Evolutionary conservation across 1,140 invertebrate species (phyloP).

Genomic region (Elymnias hypermnestra): DNA sequence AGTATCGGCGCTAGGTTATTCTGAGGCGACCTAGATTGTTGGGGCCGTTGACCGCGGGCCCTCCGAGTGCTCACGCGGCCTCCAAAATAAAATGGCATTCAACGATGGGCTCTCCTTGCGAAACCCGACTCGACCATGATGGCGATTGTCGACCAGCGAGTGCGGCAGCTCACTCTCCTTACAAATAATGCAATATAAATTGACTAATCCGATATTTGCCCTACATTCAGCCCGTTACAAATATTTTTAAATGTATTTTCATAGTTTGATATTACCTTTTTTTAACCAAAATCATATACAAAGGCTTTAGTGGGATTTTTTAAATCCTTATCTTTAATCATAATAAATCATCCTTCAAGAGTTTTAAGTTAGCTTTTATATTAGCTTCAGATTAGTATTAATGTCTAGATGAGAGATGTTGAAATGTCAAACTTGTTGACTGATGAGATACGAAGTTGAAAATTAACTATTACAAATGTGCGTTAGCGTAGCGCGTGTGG

Average conservation of each 20-base stretch:
- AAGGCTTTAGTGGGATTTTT: no score
- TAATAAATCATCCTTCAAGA: no score
- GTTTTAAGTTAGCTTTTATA: neutral
- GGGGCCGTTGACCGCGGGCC: conserved; percentile 73
- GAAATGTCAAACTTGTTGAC: neutral
- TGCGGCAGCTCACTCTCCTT: conserved; percentile 35
- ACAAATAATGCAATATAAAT: conserved; percentile 48
- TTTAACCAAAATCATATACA: no score
- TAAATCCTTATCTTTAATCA: no score
- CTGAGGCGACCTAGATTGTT: conserved; percentile 71
- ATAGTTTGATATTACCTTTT: no score
- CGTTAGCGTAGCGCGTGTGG: conserved; percentile 8
- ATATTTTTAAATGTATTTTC: no score
- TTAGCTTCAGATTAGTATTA: neutral
- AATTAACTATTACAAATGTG: neutral
- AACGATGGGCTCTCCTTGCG: conserved; percentile 70
- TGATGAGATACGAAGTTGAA: neutral
- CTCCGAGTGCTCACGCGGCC: conserved; percentile 60
- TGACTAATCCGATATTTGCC: conserved; percentile 27
- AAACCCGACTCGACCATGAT: conserved; percentile 57
- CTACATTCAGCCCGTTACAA: conserved; percentile 11
- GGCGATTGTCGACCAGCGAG: conserved; percentile 23
- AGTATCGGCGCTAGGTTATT: conserved; percentile 75
- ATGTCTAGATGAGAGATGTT: neutral
- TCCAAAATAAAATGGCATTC: conserved; percentile 75